A percentile compares a stretch with the other conserved stretches of the same genome.
phyloP scores from a whole-genome alignment of 1,140 invertebrate genomes.

The Colletes latitarsis region DNA sequence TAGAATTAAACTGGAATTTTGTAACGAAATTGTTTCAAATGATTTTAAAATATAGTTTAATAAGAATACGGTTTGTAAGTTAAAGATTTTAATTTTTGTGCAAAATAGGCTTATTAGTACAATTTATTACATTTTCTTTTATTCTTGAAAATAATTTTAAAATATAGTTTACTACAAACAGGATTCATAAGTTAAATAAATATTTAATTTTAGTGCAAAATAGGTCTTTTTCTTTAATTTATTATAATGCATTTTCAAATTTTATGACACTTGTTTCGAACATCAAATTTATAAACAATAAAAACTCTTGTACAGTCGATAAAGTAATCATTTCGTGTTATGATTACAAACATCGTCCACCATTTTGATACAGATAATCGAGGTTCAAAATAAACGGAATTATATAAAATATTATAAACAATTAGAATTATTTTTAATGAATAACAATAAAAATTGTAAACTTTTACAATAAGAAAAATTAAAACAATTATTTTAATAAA shows the following conservation, averaged over 20 bases:
- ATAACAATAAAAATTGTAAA: neutral
- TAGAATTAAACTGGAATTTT: neutral
- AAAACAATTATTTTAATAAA: neutral
- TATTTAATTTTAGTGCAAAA: too few relatives aligned
- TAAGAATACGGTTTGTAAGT: too few relatives aligned
- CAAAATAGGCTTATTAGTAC: too few relatives aligned
- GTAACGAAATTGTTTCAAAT: neutral
- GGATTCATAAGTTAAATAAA: too few relatives aligned
- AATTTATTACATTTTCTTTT: too few relatives aligned
- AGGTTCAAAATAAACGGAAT: neutral
- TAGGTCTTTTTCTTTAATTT: too few relatives aligned
- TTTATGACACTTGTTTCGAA: neutral
- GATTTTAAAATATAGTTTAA: too few relatives aligned
- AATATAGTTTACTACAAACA: too few relatives aligned
- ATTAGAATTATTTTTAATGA: neutral
- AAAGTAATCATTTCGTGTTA: neutral
- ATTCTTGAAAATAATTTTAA: too few relatives aligned
- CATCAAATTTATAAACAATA: too few relatives aligned
- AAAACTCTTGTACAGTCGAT: too few relatives aligned
- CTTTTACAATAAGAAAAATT: neutral
- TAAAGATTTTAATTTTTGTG: too few relatives aligned
- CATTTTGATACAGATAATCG: constrained; percentile 26
- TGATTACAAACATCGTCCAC: neutral
- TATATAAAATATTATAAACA: neutral
- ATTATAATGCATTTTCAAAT: neutral